These are phyloP conservation scores for Limonius californicus DNA, from an alignment of 1,140 invertebrate genomes.

Conservation along the genomic window DNA sequence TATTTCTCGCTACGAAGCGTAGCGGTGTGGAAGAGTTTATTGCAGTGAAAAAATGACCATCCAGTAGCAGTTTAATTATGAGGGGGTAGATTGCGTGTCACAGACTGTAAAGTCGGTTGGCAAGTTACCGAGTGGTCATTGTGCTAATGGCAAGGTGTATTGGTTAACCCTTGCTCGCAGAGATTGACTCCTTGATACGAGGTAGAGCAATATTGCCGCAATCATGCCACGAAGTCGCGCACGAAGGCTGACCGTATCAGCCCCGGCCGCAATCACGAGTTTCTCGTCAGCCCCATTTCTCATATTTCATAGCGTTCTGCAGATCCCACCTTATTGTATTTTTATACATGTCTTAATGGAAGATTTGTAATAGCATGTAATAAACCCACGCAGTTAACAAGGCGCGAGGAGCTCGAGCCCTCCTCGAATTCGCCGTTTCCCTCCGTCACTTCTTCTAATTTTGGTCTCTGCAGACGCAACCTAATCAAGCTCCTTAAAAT, in stretches of 20 bases:
- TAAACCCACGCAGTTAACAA: no score
- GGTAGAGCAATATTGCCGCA: conserved; percentile 32
- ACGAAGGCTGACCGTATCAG: conserved; percentile 27
- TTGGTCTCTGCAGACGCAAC: no score
- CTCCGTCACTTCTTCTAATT: no score
- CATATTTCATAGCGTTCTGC: conserved; percentile 24
- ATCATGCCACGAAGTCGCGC: conserved; percentile 37
- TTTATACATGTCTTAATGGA: conserved; percentile 20
- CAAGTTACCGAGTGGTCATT: conserved; percentile 34
- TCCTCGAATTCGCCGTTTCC: no score
- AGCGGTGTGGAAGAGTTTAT: neutral
- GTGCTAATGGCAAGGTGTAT: conserved; percentile 37
- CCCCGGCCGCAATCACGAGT: neutral
- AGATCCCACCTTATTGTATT: conserved; percentile 23
- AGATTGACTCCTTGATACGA: conserved; percentile 38
- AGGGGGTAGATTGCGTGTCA: conserved; percentile 24
- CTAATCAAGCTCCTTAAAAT: no score
- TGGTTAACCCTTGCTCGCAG: conserved; percentile 35
- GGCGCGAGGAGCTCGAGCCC: no score
- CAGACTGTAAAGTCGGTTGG: conserved; percentile 18
- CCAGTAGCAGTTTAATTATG: conserved; percentile 23
- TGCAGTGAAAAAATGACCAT: conserved; percentile 32
- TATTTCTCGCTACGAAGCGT: no score
- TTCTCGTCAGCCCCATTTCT: conserved; percentile 2
- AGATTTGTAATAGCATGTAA: no score